Percentiles rank a stretch among this genome's conserved stretches.
These are phyloP conservation scores for Nemoura dubitans DNA, from an alignment of 2,888 invertebrate genomes.

Conservation along the genomic window DNA sequence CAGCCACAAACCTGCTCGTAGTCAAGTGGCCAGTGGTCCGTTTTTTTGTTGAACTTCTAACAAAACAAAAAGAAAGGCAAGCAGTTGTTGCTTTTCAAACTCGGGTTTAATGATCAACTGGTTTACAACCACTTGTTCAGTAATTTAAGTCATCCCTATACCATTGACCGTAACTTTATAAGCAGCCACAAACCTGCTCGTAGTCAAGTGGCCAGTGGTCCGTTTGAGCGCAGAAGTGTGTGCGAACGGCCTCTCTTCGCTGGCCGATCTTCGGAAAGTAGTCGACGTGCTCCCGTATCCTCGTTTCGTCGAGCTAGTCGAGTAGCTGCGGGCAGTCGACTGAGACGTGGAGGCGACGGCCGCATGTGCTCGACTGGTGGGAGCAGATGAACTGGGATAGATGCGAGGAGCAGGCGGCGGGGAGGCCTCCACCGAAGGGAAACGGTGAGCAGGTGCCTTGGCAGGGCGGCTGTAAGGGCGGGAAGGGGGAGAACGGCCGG, in stretches of 20 bases:
- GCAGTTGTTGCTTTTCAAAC: too few species aligned
- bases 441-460: not conserved
- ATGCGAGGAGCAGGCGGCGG: not conserved
- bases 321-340: not conserved
- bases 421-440: not conserved
- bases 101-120: too few species aligned
- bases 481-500: not conserved
- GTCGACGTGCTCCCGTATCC: not conserved
- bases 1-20: not conserved
- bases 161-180: too few species aligned
- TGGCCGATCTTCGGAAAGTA: not conserved
- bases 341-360: not conserved
- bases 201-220: not conserved
- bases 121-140: too few species aligned
- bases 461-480: not conserved
- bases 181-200: not conserved
- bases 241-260: not conserved
- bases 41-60: too few species aligned
- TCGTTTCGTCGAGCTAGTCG: not conserved
- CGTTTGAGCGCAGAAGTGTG: slow-evolving; percentile 7
- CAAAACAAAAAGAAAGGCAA: too few species aligned
- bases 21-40: not conserved
- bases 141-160: too few species aligned
- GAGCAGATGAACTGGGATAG: not conserved
- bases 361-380: not conserved